A percentile compares a stretch with the other conserved stretches of the same genome.
phyloP scores from a whole-genome alignment of 2,113 vertebrate species.

The Amphiprion ocellaris region DNA sequence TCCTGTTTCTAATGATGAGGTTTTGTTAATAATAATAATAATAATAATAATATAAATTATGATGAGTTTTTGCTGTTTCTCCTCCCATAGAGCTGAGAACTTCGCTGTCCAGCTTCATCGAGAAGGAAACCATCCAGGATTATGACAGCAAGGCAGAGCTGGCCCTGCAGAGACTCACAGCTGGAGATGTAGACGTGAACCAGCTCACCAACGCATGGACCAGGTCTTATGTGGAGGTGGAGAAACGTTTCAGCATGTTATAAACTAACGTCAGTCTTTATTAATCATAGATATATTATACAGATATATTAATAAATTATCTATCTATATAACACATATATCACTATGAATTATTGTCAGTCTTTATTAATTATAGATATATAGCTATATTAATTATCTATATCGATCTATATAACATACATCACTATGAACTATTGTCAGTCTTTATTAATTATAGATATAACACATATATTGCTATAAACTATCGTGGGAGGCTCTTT shows the following conservation, averaged over 20 bases:
- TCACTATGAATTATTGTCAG: too few species aligned
- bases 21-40: too few species aligned
- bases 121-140: constrained; percentile 89
- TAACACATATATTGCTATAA: neutral
- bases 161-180: constrained; percentile 88
- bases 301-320: too few species aligned
- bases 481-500: neutral
- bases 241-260: neutral
- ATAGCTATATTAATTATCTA: too few species aligned
- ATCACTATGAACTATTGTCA: too few species aligned
- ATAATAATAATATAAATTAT: too few species aligned
- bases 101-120: constrained; percentile 87
- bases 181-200: constrained; percentile 88
- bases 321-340: too few species aligned
- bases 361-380: too few species aligned
- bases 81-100: constrained; percentile 88
- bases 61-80: neutral
- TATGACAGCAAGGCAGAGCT: constrained; percentile 90
- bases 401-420: too few species aligned
- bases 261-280: neutral
- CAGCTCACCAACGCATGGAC: constrained; percentile 90
- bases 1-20: too few species aligned
- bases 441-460: neutral
- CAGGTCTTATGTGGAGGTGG: constrained; percentile 92
- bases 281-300: too few species aligned